These are phyloP conservation scores for Callinectes sapidus DNA, from an alignment of 2,888 invertebrate genomes.

Conservation along the genomic window DNA sequence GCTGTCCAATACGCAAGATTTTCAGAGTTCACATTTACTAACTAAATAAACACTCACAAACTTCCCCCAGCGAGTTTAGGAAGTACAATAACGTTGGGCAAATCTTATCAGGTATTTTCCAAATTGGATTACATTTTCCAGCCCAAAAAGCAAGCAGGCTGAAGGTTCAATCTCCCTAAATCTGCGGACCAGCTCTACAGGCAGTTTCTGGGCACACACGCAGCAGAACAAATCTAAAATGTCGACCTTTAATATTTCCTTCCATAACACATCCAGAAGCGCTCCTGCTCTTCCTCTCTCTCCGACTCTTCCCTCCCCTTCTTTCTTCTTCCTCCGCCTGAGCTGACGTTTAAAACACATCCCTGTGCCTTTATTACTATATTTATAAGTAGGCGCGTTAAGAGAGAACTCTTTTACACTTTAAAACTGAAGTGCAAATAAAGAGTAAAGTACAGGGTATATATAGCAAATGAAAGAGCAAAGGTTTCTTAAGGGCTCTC, in stretches of 20 bases:
- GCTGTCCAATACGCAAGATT: conserved; percentile 61
- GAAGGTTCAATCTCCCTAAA: conserved; percentile 54
- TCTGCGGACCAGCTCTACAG: background rate
- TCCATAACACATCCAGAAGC: conserved; percentile 25
- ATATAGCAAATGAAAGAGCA: background rate
- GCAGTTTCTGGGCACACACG: background rate
- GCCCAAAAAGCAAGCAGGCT: conserved; percentile 29
- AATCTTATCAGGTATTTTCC: conserved; percentile 64
- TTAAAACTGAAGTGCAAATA: background rate
- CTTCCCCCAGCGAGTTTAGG: conserved; percentile 57
- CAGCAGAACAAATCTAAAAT: conserved; percentile 31
- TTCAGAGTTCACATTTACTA: conserved; percentile 63
- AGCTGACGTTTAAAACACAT: background rate
- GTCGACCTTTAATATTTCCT: conserved; percentile 38
- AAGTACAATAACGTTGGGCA: conserved; percentile 56
- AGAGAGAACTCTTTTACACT: background rate
- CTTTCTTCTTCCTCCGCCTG: background rate
- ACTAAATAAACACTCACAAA: conserved; percentile 60
- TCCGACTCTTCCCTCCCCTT: background rate
- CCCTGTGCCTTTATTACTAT: background rate
- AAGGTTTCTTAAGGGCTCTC: background rate
- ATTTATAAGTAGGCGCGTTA: background rate
- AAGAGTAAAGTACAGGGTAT: background rate
- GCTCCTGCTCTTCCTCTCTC: background rate
- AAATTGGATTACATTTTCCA: conserved; percentile 60